Conservation (phyloP, 2,113 vertebrate species). For the Rafetus swinhoei region DNA sequence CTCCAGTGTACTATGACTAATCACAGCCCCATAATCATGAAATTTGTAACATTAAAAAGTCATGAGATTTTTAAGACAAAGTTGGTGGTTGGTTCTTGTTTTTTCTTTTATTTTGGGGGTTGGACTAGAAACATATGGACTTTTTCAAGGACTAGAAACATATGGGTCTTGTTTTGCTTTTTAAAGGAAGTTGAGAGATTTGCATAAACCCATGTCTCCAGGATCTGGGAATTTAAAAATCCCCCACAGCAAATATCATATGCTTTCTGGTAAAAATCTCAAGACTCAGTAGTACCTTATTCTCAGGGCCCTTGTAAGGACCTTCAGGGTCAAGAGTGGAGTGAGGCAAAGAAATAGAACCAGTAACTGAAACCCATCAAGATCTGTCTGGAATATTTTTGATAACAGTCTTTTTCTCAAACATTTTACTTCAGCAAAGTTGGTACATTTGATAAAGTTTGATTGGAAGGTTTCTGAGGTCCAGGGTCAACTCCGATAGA, state of each 20-base stretch:
- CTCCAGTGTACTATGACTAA: not conserved
- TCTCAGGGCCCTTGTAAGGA: not conserved
- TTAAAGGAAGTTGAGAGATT: not conserved
- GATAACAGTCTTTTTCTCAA: not conserved
- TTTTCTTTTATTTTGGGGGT: not conserved
- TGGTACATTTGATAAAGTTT: not conserved
- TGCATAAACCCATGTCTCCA: not conserved
- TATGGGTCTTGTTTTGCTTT: not conserved
- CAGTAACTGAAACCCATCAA: not conserved
- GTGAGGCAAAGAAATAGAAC: not conserved
- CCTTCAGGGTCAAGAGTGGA: not conserved
- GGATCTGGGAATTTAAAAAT: not conserved
- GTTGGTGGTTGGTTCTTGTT: not conserved
- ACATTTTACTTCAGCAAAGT: not conserved
- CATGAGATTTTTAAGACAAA: not conserved
- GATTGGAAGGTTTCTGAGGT: not conserved
- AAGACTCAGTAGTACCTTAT: not conserved
- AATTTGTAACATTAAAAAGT: not conserved
- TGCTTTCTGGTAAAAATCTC: not conserved
- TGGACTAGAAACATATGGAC: not conserved
- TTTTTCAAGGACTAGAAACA: not conserved
- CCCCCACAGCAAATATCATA: not conserved
- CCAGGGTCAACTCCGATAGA: not conserved
- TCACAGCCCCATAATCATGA: not conserved
- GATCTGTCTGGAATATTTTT: not conserved